Base-by-base conservation (phyloP, 1,140 invertebrate species). In the Meloidogyne exigua region DNA sequence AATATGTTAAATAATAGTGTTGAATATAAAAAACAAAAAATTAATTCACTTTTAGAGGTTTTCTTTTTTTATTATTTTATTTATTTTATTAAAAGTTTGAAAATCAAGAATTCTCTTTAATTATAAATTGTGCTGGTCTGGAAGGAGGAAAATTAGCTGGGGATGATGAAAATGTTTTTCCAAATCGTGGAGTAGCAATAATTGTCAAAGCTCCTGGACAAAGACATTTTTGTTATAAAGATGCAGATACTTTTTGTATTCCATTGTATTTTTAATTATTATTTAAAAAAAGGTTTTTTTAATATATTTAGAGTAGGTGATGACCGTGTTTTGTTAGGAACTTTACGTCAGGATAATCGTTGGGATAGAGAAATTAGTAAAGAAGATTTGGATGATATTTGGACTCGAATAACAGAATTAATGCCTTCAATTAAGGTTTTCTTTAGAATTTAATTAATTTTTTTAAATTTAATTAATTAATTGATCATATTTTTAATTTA, bases 311-410 rank as follows among this genome's bases (percentile, higher is more conserved):
- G 39, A 25, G 84, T 83, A 26, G 79, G 83, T 64, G 68, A 72
- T 11, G 66, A 83, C 63, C 76, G 64, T 25, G 76, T 85, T 12
- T 28, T 79, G 9, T 25, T 87, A 21, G 93, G 93, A 0, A 92
- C 93, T 2, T 92, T 92, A 0, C 90, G 91, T 75, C 91, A 93
- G 85, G 88, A 90, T 78, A 87, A 89, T 69, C 90, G 93, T 83
- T 92, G 90, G 83, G 91, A 91, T 84, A 84, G 84, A 2, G 83
- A 88, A 12, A 81, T 91, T 1, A 88, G 89, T 77, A 81, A 88
- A 0, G 79, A 89, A 32, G 92, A 93, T 81, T 90, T 88, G 0
- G 83, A 89, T 62, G 90, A 91, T 65, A 93, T 94, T 82, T 81
- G 89, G 39, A 82, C 90, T 3, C 91, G 92, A 21, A 93, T 92